Conservation (phyloP, 1,140 invertebrate species). For the Drosophila arizonae region DNA sequence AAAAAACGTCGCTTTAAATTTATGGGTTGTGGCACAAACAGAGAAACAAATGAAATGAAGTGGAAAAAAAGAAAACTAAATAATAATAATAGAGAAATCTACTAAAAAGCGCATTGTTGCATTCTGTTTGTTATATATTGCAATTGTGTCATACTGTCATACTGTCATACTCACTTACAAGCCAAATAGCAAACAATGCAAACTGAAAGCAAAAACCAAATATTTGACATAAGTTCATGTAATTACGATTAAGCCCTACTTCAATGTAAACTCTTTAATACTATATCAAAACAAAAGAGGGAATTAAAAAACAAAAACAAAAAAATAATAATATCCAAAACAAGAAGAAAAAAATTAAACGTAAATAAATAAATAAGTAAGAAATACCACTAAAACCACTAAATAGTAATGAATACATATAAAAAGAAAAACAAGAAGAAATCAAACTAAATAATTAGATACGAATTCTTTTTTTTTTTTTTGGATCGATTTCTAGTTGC, state of each 20-base stretch:
- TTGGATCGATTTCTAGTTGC: conserved; percentile 45
- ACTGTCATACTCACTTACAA: conserved; percentile 40
- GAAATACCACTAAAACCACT: conserved; percentile 8
- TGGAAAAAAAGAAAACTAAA: conserved; percentile 10
- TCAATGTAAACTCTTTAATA: conserved; percentile 25
- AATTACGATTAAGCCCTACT: conserved; percentile 67
- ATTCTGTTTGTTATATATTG: conserved; percentile 43
- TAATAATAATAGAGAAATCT: conserved; percentile 2
- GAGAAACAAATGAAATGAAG: conserved; percentile 13
- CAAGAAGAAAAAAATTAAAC: conserved; percentile 16
- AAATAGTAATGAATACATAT: not conserved
- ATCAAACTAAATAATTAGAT: conserved; percentile 31
- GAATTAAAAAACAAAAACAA: conserved; percentile 4
- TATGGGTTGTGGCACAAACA: conserved; percentile 50
- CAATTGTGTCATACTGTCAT: conserved; percentile 45
- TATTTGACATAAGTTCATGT: conserved; percentile 66
- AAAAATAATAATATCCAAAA: conserved; percentile 9
- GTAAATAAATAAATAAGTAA: conserved; percentile 32
- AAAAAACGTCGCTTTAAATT: conserved; percentile 42
- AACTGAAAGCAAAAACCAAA: conserved; percentile 45
- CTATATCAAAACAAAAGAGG: conserved; percentile 17
- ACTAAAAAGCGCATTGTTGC: conserved; percentile 30
- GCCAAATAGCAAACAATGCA: conserved; percentile 55
- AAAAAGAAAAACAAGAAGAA: conserved; percentile 20
- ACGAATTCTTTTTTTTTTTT: conserved; percentile 55